These are phyloP conservation scores for Charanyca ferruginea DNA, from an alignment of 2,888 invertebrate species.

Conservation along the genomic window DNA sequence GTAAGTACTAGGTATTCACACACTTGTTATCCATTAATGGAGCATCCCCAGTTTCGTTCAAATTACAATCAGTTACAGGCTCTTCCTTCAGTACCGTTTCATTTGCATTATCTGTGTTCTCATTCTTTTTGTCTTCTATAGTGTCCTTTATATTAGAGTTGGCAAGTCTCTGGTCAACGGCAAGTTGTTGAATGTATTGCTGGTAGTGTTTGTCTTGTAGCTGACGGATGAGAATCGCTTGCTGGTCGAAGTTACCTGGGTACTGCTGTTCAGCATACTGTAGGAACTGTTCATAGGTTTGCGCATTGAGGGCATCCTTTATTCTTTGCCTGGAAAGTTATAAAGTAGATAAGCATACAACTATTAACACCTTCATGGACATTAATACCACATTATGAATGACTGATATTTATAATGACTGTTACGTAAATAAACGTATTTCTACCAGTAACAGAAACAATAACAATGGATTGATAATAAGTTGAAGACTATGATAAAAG, in stretches of 20 bases:
- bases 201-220: slow-evolving; percentile 99
- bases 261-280: slow-evolving; percentile 98
- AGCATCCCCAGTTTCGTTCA: slow-evolving; percentile 77
- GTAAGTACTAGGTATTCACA: slow-evolving; percentile 60
- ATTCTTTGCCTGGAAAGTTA: slow-evolving; percentile 93
- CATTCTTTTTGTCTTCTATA: slow-evolving; percentile 68
- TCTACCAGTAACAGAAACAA: too few relatives aligned
- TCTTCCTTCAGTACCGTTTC: slow-evolving; percentile 59
- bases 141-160: slow-evolving; percentile 79
- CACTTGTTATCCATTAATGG: slow-evolving; percentile 80
- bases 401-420: too few relatives aligned
- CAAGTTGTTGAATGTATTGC: slow-evolving; percentile 99
- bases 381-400: too few relatives aligned
- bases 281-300: slow-evolving; percentile 96
- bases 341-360: background rate
- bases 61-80: slow-evolving; percentile 77
- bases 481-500: too few relatives aligned
- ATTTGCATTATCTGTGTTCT: slow-evolving; percentile 55
- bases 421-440: too few relatives aligned
- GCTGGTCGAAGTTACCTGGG: slow-evolving; percentile 96
- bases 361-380: too few relatives aligned
- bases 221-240: slow-evolving; percentile 97
- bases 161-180: slow-evolving; percentile 86
- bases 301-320: slow-evolving; percentile 98
- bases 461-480: too few relatives aligned